phyloP scores from a whole-genome alignment of 1,140 invertebrate genomes.

The Calephelis nemesis region DNA sequence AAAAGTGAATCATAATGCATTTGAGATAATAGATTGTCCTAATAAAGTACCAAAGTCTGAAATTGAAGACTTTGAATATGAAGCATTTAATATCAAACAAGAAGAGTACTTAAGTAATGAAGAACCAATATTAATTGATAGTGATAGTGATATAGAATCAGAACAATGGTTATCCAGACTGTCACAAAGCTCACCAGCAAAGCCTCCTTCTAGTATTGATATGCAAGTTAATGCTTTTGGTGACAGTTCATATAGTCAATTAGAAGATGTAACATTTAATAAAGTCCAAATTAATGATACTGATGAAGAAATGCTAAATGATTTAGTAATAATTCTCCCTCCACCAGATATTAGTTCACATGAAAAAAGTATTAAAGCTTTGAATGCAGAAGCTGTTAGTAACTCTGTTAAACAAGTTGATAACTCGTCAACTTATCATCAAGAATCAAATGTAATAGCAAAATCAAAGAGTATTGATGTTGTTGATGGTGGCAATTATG shows the following conservation, averaged over 20 bases:
- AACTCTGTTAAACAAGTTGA: neutral
- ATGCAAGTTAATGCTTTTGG: slow-evolving; percentile 34
- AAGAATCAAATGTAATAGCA: neutral
- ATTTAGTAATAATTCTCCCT: slow-evolving; percentile 47
- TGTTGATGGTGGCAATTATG: slow-evolving; percentile 8
- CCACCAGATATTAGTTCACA: slow-evolving; percentile 20
- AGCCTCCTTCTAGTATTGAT: slow-evolving; percentile 44
- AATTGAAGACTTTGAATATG: slow-evolving; percentile 55
- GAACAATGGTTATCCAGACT: slow-evolving; percentile 56
- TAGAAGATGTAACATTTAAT: slow-evolving; percentile 47
- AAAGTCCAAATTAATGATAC: slow-evolving; percentile 37
- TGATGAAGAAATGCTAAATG: slow-evolving; percentile 44
- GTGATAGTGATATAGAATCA: slow-evolving; percentile 66
- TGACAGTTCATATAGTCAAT: slow-evolving; percentile 63
- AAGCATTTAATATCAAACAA: slow-evolving; percentile 67
- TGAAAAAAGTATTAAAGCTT: neutral
- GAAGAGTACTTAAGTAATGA: slow-evolving; percentile 60
- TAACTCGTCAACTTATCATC: too few relatives aligned
- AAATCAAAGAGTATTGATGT: slow-evolving; percentile 1
- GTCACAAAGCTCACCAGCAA: slow-evolving; percentile 63
- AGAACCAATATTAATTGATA: slow-evolving; percentile 57
- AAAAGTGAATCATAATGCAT: slow-evolving; percentile 51
- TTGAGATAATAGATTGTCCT: slow-evolving; percentile 25
- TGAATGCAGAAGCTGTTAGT: neutral
- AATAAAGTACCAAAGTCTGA: slow-evolving; percentile 44